phyloP scores from a whole-genome alignment of 2,113 vertebrate genomes.

The Phyllostomus hastatus region DNA sequence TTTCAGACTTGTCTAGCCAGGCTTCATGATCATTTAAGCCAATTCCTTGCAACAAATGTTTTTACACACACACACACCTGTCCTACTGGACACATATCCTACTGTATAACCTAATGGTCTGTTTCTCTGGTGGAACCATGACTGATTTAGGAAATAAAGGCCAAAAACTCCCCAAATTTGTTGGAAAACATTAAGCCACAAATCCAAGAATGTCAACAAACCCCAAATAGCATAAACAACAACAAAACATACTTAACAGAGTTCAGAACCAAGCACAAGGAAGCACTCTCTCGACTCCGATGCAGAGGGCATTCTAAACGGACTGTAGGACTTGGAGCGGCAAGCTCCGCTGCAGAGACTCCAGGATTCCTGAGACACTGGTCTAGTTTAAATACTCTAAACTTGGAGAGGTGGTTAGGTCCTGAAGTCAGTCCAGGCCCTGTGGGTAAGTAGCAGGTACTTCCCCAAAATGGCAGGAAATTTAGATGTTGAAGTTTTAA shows the following conservation, averaged over 20 bases:
- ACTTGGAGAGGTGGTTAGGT: not conserved
- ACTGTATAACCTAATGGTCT: not conserved
- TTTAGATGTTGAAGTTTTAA: not conserved
- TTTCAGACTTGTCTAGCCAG: not conserved
- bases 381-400: not conserved
- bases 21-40: not conserved
- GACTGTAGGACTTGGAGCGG: not conserved
- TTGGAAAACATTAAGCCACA: not conserved
- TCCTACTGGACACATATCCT: not conserved
- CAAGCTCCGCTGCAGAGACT: not conserved
- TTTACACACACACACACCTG: not conserved
- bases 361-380: not conserved
- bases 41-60: not conserved
- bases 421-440: not conserved
- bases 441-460: not conserved
- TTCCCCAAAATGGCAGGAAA: not conserved
- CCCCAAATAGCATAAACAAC: not conserved
- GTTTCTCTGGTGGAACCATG: not conserved
- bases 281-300: not conserved
- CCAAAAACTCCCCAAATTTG: not conserved
- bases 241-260: not conserved
- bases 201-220: constrained; percentile 14
- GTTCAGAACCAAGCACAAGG: not conserved
- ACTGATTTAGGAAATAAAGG: not conserved
- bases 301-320: not conserved